Percentiles rank a stretch among this genome's conserved stretches.
Conservation (phyloP, 1,140 invertebrate species). For the Tetranychus cinnabarinus region DNA sequence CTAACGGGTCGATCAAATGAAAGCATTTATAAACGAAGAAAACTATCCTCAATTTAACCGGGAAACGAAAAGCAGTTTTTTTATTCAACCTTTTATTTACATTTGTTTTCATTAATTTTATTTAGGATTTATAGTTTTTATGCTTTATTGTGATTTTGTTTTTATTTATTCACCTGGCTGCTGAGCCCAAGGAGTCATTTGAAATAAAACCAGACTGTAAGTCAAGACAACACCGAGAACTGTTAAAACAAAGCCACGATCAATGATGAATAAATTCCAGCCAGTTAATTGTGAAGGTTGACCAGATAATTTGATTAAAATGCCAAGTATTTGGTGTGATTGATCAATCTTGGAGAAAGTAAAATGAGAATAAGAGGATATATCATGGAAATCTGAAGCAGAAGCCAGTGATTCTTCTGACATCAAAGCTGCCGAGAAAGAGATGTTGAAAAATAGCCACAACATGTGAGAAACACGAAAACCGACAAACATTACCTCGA, state of each 20-base stretch:
- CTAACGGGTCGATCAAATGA: too few species aligned
- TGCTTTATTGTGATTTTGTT: too few species aligned
- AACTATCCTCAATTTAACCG: too few species aligned
- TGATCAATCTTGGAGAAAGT: neutral
- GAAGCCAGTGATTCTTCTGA: neutral
- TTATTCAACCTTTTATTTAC: too few species aligned
- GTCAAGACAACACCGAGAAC: neutral
- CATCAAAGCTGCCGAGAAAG: neutral
- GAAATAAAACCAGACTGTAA: neutral
- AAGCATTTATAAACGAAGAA: too few species aligned
- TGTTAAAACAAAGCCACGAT: conserved; percentile 4
- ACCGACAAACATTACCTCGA: neutral
- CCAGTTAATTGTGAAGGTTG: conserved; percentile 3
- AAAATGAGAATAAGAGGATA: neutral
- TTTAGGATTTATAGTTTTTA: too few species aligned
- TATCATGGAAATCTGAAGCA: neutral
- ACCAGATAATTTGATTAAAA: neutral
- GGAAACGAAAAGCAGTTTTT: too few species aligned
- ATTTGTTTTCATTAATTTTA: too few species aligned
- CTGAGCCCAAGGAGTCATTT: neutral
- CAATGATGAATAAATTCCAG: conserved; percentile 9
- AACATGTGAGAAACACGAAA: neutral
- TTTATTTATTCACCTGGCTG: too few species aligned
- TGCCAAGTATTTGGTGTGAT: neutral
- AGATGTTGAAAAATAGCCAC: neutral